Percentiles rank a stretch among this genome's conserved stretches.
Conservation (phyloP, 2,888 invertebrate species). For the Nowickia ferox region DNA sequence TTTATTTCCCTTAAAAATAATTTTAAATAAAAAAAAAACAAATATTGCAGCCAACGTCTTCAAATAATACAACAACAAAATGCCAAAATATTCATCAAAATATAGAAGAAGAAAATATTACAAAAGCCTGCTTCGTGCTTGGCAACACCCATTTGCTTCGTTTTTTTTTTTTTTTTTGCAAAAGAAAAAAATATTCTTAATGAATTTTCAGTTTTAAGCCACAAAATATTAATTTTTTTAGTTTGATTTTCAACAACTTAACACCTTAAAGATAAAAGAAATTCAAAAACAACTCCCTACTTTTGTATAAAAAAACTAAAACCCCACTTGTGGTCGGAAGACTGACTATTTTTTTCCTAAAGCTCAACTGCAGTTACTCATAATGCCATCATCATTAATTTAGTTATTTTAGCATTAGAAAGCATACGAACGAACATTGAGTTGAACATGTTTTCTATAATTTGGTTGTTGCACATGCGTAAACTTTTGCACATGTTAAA, state of each 20-base stretch:
- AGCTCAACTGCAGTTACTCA: slow-evolving; percentile 52
- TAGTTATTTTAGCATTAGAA: slow-evolving; percentile 61
- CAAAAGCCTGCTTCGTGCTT: slow-evolving; percentile 28
- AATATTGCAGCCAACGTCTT: neutral
- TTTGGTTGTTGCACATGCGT: slow-evolving; percentile 36
- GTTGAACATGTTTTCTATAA: slow-evolving; percentile 25
- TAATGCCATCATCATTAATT: slow-evolving; percentile 68
- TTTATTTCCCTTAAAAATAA: too few species aligned
- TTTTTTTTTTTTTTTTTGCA: neutral
- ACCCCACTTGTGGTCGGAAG: neutral
- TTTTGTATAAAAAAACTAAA: neutral
- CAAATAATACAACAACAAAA: neutral
- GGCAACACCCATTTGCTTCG: slow-evolving; percentile 29
- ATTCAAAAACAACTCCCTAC: neutral
- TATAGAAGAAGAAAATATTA: neutral
- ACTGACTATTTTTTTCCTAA: neutral
- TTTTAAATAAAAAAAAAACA: too few species aligned
- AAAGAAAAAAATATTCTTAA: slow-evolving; percentile 22
- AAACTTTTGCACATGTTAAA: slow-evolving; percentile 33
- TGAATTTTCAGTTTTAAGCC: slow-evolving; percentile 39
- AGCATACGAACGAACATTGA: slow-evolving; percentile 29
- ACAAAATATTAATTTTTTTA: slow-evolving; percentile 1
- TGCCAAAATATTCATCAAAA: neutral
- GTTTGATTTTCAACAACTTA: slow-evolving; percentile 63
- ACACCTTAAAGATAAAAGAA: slow-evolving; percentile 44